Percentiles rank a stretch among this genome's conserved stretches.
These are phyloP conservation scores for Hemistola chrysoprasaria DNA, from an alignment of 2,888 invertebrate species.

Conservation along the genomic window DNA sequence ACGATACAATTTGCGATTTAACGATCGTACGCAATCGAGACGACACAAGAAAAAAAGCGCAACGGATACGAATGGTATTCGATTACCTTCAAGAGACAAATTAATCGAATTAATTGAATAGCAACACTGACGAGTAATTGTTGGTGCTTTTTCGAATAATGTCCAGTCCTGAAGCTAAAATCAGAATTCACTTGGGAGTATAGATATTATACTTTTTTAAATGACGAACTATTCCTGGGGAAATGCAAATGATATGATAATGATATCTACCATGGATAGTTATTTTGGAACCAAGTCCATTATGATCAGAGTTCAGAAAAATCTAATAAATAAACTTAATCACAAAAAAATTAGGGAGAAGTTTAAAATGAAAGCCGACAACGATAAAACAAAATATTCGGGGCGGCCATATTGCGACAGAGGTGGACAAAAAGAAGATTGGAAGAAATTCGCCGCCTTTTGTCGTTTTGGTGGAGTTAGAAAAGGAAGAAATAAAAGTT, in stretches of 20 bases:
- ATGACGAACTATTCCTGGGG: no score
- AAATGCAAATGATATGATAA: no score
- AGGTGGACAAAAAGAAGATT: slow-evolving; percentile 29
- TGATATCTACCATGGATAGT: no score
- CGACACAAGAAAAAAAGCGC: slow-evolving; percentile 37
- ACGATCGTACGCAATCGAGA: slow-evolving; percentile 40
- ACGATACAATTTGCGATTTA: slow-evolving; percentile 47
- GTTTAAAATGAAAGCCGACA: background rate
- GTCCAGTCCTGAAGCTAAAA: slow-evolving; percentile 12
- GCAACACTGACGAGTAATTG: slow-evolving; percentile 27
- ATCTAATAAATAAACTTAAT: background rate
- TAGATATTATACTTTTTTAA: no score
- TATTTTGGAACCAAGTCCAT: no score
- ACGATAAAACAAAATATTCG: slow-evolving; percentile 1
- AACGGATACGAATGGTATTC: slow-evolving; percentile 28
- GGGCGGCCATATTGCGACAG: slow-evolving; percentile 39
- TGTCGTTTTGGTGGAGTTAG: slow-evolving; percentile 36
- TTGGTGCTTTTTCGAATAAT: slow-evolving; percentile 17
- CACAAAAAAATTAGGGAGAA: background rate
- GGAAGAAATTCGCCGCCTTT: slow-evolving; percentile 40
- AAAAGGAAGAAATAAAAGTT: slow-evolving; percentile 38
- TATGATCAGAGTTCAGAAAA: no score
- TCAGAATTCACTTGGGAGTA: no score
- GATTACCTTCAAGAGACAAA: slow-evolving; percentile 51
- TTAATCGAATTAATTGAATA: slow-evolving; percentile 51